A percentile compares a stretch with the other conserved stretches of the same genome.
Conservation (phyloP, 2,888 invertebrate species). For the Dione vanillae region DNA sequence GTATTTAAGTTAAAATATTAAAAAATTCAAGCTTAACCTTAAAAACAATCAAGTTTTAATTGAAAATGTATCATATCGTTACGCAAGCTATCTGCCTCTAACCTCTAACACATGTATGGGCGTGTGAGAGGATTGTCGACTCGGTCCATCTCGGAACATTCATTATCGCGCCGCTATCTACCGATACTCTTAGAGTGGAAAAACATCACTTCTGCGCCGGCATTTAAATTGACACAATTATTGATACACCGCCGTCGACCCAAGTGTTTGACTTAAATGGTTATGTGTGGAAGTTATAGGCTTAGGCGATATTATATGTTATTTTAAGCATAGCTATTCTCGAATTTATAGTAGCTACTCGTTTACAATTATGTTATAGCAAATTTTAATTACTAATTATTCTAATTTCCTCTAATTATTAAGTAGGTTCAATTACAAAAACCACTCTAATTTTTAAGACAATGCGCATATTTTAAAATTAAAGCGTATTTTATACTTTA, state of each 20-base stretch:
- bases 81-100: conserved; percentile 22
- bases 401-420: no score
- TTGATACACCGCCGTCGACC: conserved; percentile 57
- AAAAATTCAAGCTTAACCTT: conserved; percentile 5
- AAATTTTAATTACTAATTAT: no score
- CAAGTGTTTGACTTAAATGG: conserved; percentile 41
- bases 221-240: conserved; percentile 57
- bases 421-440: no score
- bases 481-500: no score
- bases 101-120: conserved; percentile 20
- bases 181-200: conserved; percentile 40
- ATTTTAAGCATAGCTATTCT: no score
- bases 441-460: no score
- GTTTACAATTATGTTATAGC: no score
- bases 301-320: conserved; percentile 36
- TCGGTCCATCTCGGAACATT: conserved; percentile 31
- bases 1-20: neutral
- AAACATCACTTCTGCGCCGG: conserved; percentile 46
- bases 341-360: no score
- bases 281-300: conserved; percentile 23
- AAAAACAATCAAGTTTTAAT: conserved; percentile 20
- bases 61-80: conserved; percentile 25
- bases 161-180: conserved; percentile 39
- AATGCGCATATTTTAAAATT: no score
- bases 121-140: conserved; percentile 30